Base-by-base conservation (phyloP, 2,797 vertebrate genomes). In the Varecia variegata region DNA sequence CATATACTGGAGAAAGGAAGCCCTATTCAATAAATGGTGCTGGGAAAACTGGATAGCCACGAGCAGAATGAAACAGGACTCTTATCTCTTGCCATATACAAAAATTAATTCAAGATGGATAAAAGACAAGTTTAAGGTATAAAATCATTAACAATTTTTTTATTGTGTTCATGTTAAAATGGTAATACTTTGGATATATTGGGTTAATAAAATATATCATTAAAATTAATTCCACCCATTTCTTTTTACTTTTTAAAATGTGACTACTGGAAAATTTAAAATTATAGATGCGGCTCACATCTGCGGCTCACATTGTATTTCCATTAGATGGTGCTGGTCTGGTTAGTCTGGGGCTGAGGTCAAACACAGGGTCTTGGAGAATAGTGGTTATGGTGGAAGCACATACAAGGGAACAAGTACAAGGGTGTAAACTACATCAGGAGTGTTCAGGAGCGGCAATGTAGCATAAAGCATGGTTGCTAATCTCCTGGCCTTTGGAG, bases 201-300 rank as follows among this genome's bases (percentile, higher is more conserved):
- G 27, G 38, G 12, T 80, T 94, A 74, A 65, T 74, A 52, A 71
- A 52, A 43, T 32, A 71, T 52, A 81, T 89, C 60, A 84, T 40
- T 76, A 68, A 84, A 84, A 84, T 84, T 77, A 70, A 83, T 79
- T 85, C 67, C 9, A 17, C 7, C 3, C 38, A 87, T 82, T 74
- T 88, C 7, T 76, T 96, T 92, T 85, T 52, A 62, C 20, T 60
- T 93, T 94, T 85, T 32, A 73, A 91, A 93, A 47, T 71, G 50
- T 79, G 76, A 21, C 50, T 54, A 79, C 35, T 82, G 2, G 10
- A 54, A 77, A 83, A 74, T 45, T 23, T 80, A 40, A 70, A 87
- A 50, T 58, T 30, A 74, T 4, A 82, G 68, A 62, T 20, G 1
- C 70, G 68, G 20, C 67, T 81, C 30, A 8, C 18, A 89, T 47